phyloP scores from a whole-genome alignment of 2,888 invertebrate species.

The Falcaria lacertinaria region DNA sequence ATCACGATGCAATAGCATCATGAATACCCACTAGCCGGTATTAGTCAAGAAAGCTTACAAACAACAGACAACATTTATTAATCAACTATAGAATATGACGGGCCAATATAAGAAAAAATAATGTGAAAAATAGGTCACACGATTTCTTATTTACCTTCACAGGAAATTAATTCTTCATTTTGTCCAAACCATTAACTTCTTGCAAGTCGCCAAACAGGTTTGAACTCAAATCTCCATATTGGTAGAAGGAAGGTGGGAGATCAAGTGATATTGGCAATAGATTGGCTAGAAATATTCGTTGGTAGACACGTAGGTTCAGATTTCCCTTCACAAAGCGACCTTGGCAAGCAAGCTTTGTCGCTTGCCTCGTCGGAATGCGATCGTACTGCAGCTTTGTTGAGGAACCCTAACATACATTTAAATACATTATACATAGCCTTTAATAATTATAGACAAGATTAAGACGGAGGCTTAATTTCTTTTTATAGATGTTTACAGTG shows the following conservation, averaged over 20 bases:
- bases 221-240: not conserved
- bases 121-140: too few species aligned
- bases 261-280: slow-evolving; percentile 1
- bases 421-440: not conserved
- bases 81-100: too few species aligned
- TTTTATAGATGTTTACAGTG: too few species aligned
- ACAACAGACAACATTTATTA: too few species aligned
- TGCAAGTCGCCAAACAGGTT: slow-evolving; percentile 6
- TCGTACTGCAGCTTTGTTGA: slow-evolving; percentile 59
- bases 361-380: slow-evolving; percentile 66
- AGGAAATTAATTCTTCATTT: too few species aligned
- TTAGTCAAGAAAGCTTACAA: too few species aligned
- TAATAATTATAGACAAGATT: too few species aligned
- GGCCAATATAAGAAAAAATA: too few species aligned
- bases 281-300: slow-evolving; percentile 19
- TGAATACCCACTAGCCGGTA: too few species aligned
- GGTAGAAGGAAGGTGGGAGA: not conserved
- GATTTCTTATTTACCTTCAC: not conserved
- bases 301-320: slow-evolving; percentile 22
- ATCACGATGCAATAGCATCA: too few species aligned
- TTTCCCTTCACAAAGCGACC: slow-evolving; percentile 71
- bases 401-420: slow-evolving; percentile 38
- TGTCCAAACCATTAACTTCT: slow-evolving; percentile 5
- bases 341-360: slow-evolving; percentile 66
- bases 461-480: too few species aligned